Conservation (phyloP, 2,113 vertebrate genomes). For the Trinectes maculatus region DNA sequence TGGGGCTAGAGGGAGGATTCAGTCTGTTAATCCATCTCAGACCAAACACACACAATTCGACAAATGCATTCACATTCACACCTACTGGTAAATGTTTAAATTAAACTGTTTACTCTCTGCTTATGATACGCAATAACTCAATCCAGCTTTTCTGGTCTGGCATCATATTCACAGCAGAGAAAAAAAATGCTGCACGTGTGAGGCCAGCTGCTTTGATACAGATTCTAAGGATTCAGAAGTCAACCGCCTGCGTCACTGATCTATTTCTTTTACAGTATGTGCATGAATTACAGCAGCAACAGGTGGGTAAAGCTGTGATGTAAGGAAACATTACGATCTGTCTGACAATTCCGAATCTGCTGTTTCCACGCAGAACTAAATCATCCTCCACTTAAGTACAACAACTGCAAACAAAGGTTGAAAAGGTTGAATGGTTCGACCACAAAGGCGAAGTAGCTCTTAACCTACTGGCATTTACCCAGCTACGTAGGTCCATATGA, state of each 20-base stretch:
- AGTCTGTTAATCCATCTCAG: constrained; percentile 26
- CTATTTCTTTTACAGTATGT: background rate
- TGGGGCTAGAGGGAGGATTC: background rate
- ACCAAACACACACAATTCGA: constrained; percentile 17
- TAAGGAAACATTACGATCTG: background rate
- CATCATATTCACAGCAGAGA: background rate
- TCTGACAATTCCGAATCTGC: background rate
- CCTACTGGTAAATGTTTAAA: no score
- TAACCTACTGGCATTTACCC: constrained; percentile 61
- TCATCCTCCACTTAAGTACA: constrained; percentile 7
- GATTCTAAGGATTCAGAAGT: no score
- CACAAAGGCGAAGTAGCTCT: constrained; percentile 41
- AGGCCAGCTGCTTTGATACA: no score
- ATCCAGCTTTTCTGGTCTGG: no score
- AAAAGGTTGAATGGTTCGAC: constrained; percentile 17
- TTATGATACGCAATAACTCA: no score
- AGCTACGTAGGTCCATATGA: constrained; percentile 62
- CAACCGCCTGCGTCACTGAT: background rate
- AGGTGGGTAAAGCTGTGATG: background rate
- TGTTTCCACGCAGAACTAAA: background rate
- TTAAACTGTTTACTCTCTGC: no score
- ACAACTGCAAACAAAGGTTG: constrained; percentile 47
- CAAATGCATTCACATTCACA: background rate
- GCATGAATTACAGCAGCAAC: constrained; percentile 12
- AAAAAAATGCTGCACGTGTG: no score